phyloP scores from a whole-genome alignment of 2,888 invertebrate genomes.

The Eristalis pertinax region DNA sequence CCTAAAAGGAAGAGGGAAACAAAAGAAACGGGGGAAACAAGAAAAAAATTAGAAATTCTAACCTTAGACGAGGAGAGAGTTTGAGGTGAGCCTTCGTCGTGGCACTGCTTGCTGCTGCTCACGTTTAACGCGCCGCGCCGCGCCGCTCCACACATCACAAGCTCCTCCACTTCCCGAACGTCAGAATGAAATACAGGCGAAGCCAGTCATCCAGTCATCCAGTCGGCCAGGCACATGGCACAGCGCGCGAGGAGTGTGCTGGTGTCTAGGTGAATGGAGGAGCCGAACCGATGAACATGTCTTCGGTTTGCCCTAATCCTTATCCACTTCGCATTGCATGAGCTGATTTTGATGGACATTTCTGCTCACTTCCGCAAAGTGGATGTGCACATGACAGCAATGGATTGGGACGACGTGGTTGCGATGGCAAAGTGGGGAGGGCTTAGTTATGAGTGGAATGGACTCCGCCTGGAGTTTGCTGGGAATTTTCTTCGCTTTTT shows the following conservation, averaged over 20 bases:
- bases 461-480: not conserved
- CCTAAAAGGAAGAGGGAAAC: slow-evolving; percentile 62
- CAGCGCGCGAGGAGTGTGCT: slow-evolving; percentile 1
- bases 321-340: slow-evolving; percentile 49
- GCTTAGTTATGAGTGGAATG: not conserved
- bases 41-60: slow-evolving; percentile 60
- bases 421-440: not conserved
- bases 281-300: slow-evolving; percentile 43
- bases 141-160: slow-evolving; percentile 58
- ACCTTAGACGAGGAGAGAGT: slow-evolving; percentile 64
- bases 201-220: not conserved
- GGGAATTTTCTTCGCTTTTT: not conserved
- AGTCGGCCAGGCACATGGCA: not conserved
- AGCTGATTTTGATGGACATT: slow-evolving; percentile 65
- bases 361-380: slow-evolving; percentile 58
- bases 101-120: slow-evolving; percentile 45
- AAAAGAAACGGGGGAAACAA: slow-evolving; percentile 45
- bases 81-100: slow-evolving; percentile 64
- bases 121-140: slow-evolving; percentile 59
- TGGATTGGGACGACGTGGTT: not conserved
- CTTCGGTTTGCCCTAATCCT: slow-evolving; percentile 58
- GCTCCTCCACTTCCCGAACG: slow-evolving; percentile 64
- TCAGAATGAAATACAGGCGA: slow-evolving; percentile 30
- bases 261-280: slow-evolving; percentile 22
- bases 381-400: not conserved